Conservation (phyloP, 2,888 invertebrate species). For the Apomyelois bistriatella region DNA sequence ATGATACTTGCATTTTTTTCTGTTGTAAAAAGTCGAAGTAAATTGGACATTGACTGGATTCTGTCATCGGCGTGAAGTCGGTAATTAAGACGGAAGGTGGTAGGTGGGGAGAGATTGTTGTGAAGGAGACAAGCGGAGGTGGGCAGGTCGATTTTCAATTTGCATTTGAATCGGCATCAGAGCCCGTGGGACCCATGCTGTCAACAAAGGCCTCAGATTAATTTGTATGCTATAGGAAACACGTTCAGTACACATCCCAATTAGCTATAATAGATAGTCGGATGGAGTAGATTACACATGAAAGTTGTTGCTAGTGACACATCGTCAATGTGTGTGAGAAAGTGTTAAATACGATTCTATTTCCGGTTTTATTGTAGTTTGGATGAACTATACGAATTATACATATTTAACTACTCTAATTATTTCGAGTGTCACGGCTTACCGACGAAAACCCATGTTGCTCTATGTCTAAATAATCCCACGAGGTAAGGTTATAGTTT, state of each 20-base stretch:
- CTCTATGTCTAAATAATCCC: no score
- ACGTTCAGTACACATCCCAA: constrained; percentile 22
- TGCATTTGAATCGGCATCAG: constrained; percentile 48
- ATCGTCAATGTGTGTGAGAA: no score
- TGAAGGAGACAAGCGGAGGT: constrained; percentile 28
- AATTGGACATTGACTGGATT: constrained; percentile 34
- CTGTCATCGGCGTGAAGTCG: constrained; percentile 34
- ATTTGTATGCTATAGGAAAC: constrained; percentile 41
- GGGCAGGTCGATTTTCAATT: constrained; percentile 48
- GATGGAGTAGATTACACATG: no score
- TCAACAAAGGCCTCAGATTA: constrained; percentile 40
- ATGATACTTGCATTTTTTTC: no score
- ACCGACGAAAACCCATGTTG: no score
- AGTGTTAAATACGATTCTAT: no score
- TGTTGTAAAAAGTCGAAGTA: constrained; percentile 26
- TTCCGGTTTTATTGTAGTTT: no score
- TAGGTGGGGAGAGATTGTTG: constrained; percentile 22
- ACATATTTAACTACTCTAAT: no score
- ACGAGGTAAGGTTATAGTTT: no score
- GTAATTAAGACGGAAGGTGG: constrained; percentile 40
- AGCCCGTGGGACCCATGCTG: constrained; percentile 27
- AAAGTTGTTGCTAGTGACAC: no score
- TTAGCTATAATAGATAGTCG: neutral
- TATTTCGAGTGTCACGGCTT: no score
- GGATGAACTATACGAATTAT: no score